Evolutionary conservation across 2,113 vertebrate genomes (phyloP).

Genomic region (Oreochromis spilurus): DNA sequence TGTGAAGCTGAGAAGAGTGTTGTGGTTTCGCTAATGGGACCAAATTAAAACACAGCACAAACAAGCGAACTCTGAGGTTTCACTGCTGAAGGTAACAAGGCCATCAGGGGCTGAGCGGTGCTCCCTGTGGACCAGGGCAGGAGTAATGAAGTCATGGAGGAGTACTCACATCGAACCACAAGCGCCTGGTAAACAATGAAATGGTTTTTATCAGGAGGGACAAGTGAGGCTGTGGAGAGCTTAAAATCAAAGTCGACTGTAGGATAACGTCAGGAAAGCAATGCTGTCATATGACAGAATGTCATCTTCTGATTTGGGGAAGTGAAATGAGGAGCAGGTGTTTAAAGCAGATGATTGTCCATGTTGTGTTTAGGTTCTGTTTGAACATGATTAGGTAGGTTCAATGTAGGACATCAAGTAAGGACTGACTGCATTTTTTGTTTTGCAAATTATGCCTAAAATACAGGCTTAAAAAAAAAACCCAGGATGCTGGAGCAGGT

Average conservation of each 20-base stretch:
- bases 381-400: background rate
- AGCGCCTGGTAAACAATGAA: slow-evolving; percentile 8
- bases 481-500: rapidly evolving
- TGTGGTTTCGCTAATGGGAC: slow-evolving; percentile 2
- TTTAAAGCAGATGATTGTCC: background rate
- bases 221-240: background rate
- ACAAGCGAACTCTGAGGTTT: background rate
- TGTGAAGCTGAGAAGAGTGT: background rate
- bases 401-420: background rate
- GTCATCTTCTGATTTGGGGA: rapidly evolving
- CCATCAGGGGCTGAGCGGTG: background rate
- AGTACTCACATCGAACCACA: background rate
- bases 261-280: background rate
- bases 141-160: slow-evolving; percentile 52
- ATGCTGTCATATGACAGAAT: background rate
- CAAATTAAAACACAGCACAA: slow-evolving; percentile 15
- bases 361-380: background rate
- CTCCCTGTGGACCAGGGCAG: background rate
- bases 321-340: background rate
- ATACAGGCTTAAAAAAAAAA: background rate
- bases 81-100: slow-evolving; percentile 31
- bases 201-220: background rate
- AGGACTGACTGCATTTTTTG: background rate
- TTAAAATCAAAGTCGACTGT: background rate
- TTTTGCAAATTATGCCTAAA: background rate